Conservation (phyloP, 2,888 invertebrate genomes). For the Poecilus cupreus region DNA sequence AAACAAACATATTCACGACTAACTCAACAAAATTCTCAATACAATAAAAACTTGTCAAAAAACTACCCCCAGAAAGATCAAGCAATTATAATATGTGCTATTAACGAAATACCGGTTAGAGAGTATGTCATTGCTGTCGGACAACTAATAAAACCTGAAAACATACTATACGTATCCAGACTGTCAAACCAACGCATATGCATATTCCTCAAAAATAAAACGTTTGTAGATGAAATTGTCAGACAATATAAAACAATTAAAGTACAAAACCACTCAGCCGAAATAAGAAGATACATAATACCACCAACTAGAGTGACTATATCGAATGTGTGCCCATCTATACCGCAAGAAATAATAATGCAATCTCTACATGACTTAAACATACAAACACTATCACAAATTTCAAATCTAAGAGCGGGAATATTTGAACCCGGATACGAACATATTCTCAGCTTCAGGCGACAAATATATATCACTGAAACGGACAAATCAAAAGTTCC, state of each 20-base stretch:
- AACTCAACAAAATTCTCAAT: background rate
- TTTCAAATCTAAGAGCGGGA: background rate
- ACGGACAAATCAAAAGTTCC: background rate
- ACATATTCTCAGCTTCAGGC: background rate
- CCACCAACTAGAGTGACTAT: constrained; percentile 44
- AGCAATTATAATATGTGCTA: constrained; percentile 7
- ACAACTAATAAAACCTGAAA: constrained; percentile 42
- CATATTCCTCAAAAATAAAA: constrained; percentile 38
- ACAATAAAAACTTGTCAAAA: background rate
- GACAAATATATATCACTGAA: background rate
- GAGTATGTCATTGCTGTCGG: constrained; percentile 22
- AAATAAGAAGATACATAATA: constrained; percentile 27
- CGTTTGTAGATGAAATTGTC: constrained; percentile 29
- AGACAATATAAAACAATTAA: background rate
- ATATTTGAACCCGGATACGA: background rate
- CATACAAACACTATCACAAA: background rate
- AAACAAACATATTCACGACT: background rate
- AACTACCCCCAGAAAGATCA: constrained; percentile 8
- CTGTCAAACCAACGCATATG: constrained; percentile 45
- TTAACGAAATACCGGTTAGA: background rate
- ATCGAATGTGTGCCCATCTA: constrained; percentile 30
- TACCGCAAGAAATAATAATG: constrained; percentile 30
- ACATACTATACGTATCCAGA: constrained; percentile 40
- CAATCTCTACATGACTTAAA: background rate
- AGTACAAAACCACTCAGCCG: background rate